Evolutionary conservation across 2,797 vertebrate species (phyloP).

Genomic region (Myotis planiceps): DNA sequence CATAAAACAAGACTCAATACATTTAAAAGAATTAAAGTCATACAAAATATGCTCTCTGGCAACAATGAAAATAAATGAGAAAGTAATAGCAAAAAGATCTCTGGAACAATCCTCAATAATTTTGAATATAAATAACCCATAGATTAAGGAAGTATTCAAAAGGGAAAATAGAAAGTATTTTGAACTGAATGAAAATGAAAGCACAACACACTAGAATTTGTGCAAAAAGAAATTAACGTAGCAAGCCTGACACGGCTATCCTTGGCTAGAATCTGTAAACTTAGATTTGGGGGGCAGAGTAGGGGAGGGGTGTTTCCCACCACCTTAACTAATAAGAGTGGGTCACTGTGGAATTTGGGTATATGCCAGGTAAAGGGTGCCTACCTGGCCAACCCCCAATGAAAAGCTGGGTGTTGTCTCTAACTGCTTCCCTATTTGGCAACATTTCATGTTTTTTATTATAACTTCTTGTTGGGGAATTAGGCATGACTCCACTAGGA

Average conservation of each 20-base stretch:
- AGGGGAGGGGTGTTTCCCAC: background rate
- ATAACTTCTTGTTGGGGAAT: background rate
- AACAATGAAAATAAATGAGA: background rate
- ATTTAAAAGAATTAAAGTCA: background rate
- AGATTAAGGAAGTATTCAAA: background rate
- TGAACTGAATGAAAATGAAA: background rate
- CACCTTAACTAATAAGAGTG: background rate
- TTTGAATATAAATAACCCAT: background rate
- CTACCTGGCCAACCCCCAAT: background rate
- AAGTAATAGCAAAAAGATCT: background rate
- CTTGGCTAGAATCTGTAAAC: background rate
- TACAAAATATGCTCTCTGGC: background rate
- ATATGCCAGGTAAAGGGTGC: background rate
- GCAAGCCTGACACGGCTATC: background rate
- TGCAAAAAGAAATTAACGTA: background rate
- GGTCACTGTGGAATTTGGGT: background rate
- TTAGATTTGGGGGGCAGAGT: background rate
- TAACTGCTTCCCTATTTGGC: background rate
- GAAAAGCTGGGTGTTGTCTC: background rate
- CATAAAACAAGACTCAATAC: background rate
- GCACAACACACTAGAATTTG: background rate
- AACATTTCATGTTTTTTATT: background rate
- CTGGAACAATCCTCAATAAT: background rate
- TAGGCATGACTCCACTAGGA: background rate
- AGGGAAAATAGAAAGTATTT: background rate